These are phyloP conservation scores for Dendrolimus houi DNA, from an alignment of 2,888 invertebrate species.

Conservation along the genomic window DNA sequence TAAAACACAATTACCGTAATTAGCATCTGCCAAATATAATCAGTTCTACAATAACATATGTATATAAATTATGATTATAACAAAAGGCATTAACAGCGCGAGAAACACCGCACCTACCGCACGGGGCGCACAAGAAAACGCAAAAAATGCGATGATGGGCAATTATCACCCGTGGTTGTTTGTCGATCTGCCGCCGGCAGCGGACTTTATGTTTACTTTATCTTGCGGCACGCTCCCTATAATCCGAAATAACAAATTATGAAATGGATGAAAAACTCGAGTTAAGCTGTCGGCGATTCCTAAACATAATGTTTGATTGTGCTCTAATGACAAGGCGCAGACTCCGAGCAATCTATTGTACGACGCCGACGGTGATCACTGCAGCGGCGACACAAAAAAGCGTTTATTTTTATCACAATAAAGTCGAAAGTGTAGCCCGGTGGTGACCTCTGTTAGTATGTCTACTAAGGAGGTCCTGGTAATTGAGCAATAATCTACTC, in stretches of 20 bases:
- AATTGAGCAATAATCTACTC: slow-evolving; percentile 76
- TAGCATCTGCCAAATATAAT: too few species aligned
- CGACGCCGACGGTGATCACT: slow-evolving; percentile 50
- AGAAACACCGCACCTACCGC: slow-evolving; percentile 28
- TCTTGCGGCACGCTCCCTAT: slow-evolving; percentile 66
- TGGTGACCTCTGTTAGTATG: slow-evolving; percentile 33
- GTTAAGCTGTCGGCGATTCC: slow-evolving; percentile 74
- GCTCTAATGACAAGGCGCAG: slow-evolving; percentile 73
- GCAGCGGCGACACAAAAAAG: slow-evolving; percentile 41
- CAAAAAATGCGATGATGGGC: slow-evolving; percentile 34
- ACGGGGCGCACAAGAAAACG: slow-evolving; percentile 12
- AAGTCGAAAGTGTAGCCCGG: slow-evolving; percentile 49
- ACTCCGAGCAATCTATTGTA: slow-evolving; percentile 63
- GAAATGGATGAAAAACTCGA: slow-evolving; percentile 69
- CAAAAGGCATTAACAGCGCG: slow-evolving; percentile 14
- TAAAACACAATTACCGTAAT: too few species aligned
- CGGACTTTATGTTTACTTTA: slow-evolving; percentile 67
- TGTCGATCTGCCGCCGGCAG: slow-evolving; percentile 20
- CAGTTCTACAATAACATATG: too few species aligned
- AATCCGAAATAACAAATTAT: slow-evolving; percentile 74
- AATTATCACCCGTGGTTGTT: slow-evolving; percentile 40
- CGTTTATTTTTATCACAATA: slow-evolving; percentile 46
- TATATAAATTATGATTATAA: slow-evolving; percentile 1
- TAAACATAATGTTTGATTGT: slow-evolving; percentile 75
- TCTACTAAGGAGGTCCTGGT: slow-evolving; percentile 74